Conservation (phyloP, 2,888 invertebrate genomes). For the Steinernema scapterisci region DNA sequence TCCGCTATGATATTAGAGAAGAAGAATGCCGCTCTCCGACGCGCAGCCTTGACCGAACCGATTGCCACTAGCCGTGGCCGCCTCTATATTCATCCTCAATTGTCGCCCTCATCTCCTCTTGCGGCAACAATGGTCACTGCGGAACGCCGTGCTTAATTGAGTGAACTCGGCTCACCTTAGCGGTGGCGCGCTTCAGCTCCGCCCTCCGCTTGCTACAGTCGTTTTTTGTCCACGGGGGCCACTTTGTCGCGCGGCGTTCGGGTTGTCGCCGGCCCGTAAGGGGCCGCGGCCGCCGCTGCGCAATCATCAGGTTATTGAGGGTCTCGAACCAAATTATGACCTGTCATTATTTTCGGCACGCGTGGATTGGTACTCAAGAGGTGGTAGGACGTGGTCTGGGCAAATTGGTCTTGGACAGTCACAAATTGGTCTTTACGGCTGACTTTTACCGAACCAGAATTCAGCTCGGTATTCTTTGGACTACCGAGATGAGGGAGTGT, state of each 20-base stretch:
- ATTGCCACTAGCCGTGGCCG: background rate
- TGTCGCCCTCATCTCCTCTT: constrained; percentile 1
- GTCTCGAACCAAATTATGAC: constrained; percentile 28
- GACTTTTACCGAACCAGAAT: no score
- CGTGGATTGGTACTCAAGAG: background rate
- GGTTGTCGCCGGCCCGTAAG: background rate
- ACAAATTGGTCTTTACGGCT: no score
- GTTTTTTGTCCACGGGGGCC: constrained; percentile 7
- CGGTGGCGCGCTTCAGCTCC: background rate
- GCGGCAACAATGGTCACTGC: constrained; percentile 21
- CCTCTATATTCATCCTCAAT: background rate
- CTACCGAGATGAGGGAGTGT: no score
- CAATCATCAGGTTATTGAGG: constrained; percentile 26
- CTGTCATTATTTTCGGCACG: constrained; percentile 1
- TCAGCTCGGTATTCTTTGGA: no score
- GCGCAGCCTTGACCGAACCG: constrained; percentile 26
- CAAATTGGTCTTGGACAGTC: no score
- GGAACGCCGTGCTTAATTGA: constrained; percentile 26
- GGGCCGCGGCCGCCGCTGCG: background rate
- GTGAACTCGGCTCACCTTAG: constrained; percentile 26
- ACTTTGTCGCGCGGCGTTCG: constrained; percentile 29
- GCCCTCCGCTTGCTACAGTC: constrained; percentile 1
- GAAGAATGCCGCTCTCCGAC: constrained; percentile 27
- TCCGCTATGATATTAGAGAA: constrained; percentile 31
- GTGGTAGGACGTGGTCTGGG: no score